Evolutionary conservation across 1,140 invertebrate species (phyloP).

Genomic region (Gonatopus flavifemur): DNA sequence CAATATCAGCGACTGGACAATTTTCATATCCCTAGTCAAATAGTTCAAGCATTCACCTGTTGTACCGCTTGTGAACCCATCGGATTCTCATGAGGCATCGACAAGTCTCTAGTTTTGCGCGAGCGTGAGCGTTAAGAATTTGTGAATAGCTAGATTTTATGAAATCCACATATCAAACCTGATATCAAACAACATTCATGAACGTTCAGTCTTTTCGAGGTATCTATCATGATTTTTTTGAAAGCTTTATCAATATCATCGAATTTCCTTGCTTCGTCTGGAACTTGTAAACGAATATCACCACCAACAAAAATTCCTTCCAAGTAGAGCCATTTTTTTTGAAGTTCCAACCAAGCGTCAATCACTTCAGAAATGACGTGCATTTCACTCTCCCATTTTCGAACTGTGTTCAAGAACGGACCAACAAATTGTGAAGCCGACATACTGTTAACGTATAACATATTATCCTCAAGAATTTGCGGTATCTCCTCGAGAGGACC

Average conservation of each 20-base stretch:
- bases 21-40: too few relatives aligned
- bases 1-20: too few relatives aligned
- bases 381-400: constrained; percentile 81
- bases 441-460: constrained; percentile 88
- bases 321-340: constrained; percentile 87
- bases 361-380: constrained; percentile 82
- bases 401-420: constrained; percentile 77
- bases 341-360: constrained; percentile 81
- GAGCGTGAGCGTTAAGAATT: too few relatives aligned
- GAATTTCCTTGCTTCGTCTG: constrained; percentile 86
- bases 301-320: constrained; percentile 89
- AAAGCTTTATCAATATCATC: constrained; percentile 83
- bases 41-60: too few relatives aligned
- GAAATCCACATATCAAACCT: too few relatives aligned
- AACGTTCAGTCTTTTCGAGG: constrained; percentile 74
- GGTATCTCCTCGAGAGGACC: constrained; percentile 81
- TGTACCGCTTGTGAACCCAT: too few relatives aligned
- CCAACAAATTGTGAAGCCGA: constrained; percentile 86
- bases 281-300: constrained; percentile 81
- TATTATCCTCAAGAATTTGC: constrained; percentile 82
- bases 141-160: too few relatives aligned
- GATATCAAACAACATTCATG: constrained; percentile 72
- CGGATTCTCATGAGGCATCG: too few relatives aligned
- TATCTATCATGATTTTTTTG: constrained; percentile 81
- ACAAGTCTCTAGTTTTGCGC: too few relatives aligned